Conservation (phyloP, 2,797 vertebrate genomes). For the Pseudochaenichthys georgianus region DNA sequence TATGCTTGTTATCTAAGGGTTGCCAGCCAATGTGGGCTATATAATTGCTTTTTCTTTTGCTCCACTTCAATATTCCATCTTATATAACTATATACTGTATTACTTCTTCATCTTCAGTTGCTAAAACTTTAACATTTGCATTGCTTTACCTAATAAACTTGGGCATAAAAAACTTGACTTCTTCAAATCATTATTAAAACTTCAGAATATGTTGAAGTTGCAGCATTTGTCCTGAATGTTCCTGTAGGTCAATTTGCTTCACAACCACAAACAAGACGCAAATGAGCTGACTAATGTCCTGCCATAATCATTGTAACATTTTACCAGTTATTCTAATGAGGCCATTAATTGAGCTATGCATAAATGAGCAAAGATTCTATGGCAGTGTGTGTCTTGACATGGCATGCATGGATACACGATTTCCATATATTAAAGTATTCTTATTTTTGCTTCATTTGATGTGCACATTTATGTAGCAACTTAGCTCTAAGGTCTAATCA, state of each 20-base stretch:
- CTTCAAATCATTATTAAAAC: neutral
- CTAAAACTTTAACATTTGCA: neutral
- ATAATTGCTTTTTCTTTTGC: neutral
- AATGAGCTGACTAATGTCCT: conserved; percentile 36
- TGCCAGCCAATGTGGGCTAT: neutral
- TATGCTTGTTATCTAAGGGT: neutral
- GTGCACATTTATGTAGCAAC: neutral
- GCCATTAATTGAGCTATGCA: conserved; percentile 41
- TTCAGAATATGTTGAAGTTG: neutral
- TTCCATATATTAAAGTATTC: neutral
- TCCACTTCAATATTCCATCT: neutral
- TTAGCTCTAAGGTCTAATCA: conserved; percentile 9
- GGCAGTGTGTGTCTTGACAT: neutral
- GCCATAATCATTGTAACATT: conserved; percentile 28
- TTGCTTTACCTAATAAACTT: neutral
- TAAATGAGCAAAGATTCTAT: conserved; percentile 21
- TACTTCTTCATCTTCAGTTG: too few relatives aligned
- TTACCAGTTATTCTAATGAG: conserved; percentile 43
- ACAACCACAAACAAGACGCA: conserved; percentile 36
- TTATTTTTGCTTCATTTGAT: conserved; percentile 1
- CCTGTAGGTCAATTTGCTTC: conserved; percentile 36
- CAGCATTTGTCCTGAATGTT: conserved; percentile 6
- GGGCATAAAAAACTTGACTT: neutral
- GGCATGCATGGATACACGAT: neutral
- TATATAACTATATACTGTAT: neutral